Evolutionary conservation across 2,888 invertebrate genomes (phyloP), one percentile per base, ranked within the genome.

Genomic region (Leptinotarsa peninsularis): DNA sequence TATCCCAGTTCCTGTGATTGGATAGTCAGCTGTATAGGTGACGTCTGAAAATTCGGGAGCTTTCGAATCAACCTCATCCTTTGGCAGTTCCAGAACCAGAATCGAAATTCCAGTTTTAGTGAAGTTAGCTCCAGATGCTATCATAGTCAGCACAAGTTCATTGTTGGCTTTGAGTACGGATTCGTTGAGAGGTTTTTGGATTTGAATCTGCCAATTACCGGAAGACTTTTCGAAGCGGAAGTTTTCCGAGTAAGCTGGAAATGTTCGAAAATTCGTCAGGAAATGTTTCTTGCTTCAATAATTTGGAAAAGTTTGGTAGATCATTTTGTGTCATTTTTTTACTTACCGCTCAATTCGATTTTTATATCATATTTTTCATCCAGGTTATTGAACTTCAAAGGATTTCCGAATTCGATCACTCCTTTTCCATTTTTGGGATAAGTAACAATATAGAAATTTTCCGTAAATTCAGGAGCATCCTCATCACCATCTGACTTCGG

Each of bases 1-100:
- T 43, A 33, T 68, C 27, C 75, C 73, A 17, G 66, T 69, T 23
- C 72, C 73, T 50, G 70, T 56, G 4, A 66, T 43, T 17, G 77
- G 71, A 71, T 83, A 83, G 0, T 71, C 52, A n/a, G 74, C 81
- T 33, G 52, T 71, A 66, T 82, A 84, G 43, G 67, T 70, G 13
- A 72, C 21, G 18, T 78, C 68, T 33, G 72, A 69, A 75, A 84
- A 84, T 72, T 73, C 54, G 13, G 81, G 78, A 23, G 71, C 63
- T 27, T 56, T 58, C n/a, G 17, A 33, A 58, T 14, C 58, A 4
- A 21, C 0, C 14, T 58, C 27, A 4, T 58, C 67, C 4, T 74
- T 74, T 0, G 79, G 80, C 23, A 80, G 60, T 56, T 56, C 69
- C 33, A 80, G 52, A 71, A 79, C 60, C 23, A 80, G 63, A 23